Evolutionary conservation across 2,888 invertebrate genomes (phyloP).

Genomic region (Ochropacha duplaris): DNA sequence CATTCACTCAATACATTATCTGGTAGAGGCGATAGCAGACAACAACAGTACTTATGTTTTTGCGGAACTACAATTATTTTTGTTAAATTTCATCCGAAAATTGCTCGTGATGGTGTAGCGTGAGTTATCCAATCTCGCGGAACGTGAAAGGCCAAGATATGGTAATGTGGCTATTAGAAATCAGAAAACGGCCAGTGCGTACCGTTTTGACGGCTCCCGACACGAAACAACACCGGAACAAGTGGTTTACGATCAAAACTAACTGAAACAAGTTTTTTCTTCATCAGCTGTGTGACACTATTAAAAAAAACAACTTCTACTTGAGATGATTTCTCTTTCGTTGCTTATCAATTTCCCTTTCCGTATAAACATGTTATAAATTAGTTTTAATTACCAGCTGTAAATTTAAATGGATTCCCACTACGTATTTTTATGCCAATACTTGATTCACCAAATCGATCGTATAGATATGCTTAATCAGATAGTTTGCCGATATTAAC

Average conservation of each 20-base stretch:
- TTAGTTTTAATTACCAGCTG: not conserved
- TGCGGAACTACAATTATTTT: not conserved
- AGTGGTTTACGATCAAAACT: conserved; percentile 35
- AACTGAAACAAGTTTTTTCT: conserved; percentile 27
- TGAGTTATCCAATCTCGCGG: conserved; percentile 60
- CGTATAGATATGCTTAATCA: too few relatives aligned
- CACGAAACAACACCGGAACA: conserved; percentile 39
- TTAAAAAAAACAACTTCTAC: conserved; percentile 20
- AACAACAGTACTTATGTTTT: not conserved
- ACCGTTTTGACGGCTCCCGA: conserved; percentile 41
- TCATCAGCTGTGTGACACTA: conserved; percentile 31
- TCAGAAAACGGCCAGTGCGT: conserved; percentile 54
- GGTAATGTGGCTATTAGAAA: conserved; percentile 74
- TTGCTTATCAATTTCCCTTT: conserved; percentile 6
- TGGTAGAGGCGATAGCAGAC: not conserved
- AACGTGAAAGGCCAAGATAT: conserved; percentile 75
- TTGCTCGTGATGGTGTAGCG: conserved; percentile 27
- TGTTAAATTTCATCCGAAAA: not conserved
- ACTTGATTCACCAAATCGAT: not conserved
- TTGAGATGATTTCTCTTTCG: conserved; percentile 12
- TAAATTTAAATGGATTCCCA: not conserved
- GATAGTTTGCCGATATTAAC: not conserved
- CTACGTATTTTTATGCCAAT: not conserved
- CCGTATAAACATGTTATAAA: not conserved
- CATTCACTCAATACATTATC: too few relatives aligned